Evolutionary conservation across 1,140 invertebrate species (phyloP).

Genomic region (Listronotus oregonensis): DNA sequence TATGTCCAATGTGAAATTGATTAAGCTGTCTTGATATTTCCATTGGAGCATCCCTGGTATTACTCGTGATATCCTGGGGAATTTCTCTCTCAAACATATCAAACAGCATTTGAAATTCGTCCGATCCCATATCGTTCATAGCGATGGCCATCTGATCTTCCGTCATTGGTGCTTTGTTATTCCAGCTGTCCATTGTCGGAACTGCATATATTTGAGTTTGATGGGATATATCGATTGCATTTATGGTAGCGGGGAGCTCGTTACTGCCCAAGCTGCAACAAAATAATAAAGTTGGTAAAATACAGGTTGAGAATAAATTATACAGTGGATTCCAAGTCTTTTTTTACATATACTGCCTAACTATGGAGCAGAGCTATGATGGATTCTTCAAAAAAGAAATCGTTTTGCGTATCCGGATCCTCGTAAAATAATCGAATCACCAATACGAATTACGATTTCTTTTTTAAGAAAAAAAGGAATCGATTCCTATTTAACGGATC

Average conservation of each 20-base stretch:
- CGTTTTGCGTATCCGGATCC: too few relatives aligned
- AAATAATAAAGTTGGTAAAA: too few relatives aligned
- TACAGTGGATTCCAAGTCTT: too few relatives aligned
- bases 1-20: constrained; percentile 6
- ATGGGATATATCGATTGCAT: not conserved
- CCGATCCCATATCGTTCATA: constrained; percentile 43
- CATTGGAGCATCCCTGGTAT: constrained; percentile 5
- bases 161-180: constrained; percentile 10
- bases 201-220: not conserved
- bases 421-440: too few relatives aligned
- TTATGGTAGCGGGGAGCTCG: constrained; percentile 38
- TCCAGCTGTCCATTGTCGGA: constrained; percentile 22
- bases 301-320: too few relatives aligned
- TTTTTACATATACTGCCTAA: too few relatives aligned
- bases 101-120: constrained; percentile 45
- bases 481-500: too few relatives aligned
- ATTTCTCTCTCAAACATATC: constrained; percentile 23
- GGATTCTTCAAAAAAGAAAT: too few relatives aligned
- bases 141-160: constrained; percentile 35
- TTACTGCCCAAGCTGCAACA: constrained; percentile 28
- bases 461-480: too few relatives aligned
- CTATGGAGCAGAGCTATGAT: too few relatives aligned
- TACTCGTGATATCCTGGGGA: constrained; percentile 4
- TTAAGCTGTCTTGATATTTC: constrained; percentile 6
- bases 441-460: too few relatives aligned